phyloP scores from a whole-genome alignment of 2,113 vertebrate species.

The Rissa tridactyla region DNA sequence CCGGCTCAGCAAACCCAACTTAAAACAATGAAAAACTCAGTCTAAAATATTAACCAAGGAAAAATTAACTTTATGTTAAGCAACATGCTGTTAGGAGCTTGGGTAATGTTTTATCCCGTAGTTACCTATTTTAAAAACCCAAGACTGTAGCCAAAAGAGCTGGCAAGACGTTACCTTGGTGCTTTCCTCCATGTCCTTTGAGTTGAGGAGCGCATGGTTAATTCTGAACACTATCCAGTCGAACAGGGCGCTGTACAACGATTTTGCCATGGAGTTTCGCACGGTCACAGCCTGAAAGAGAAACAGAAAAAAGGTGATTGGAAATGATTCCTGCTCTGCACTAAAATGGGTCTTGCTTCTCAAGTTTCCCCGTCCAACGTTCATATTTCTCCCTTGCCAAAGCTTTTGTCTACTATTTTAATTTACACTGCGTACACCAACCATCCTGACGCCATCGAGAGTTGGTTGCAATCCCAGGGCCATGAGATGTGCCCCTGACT shows the following conservation, averaged over 20 bases:
- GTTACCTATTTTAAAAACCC: background rate
- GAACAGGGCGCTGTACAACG: conserved; percentile 93
- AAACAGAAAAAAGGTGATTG: background rate
- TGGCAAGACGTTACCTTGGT: conserved; percentile 78
- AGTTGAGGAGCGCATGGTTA: conserved; percentile 96
- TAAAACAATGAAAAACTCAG: background rate
- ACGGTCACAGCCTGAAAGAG: conserved; percentile 88
- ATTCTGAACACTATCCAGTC: conserved; percentile 99
- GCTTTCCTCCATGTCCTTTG: conserved; percentile 88
- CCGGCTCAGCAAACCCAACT: background rate
- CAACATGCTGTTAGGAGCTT: background rate
- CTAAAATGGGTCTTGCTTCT: background rate
- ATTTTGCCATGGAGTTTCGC: conserved; percentile 97
- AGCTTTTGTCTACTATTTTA: background rate
- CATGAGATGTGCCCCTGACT: background rate
- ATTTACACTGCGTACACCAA: fast-evolving
- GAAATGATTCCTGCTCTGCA: background rate
- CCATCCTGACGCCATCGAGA: fast-evolving
- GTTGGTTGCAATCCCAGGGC: background rate
- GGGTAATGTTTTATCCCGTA: background rate
- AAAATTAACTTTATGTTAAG: background rate
- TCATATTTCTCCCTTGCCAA: background rate
- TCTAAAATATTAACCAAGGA: background rate
- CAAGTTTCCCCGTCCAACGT: fast-evolving
- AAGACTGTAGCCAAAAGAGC: background rate